A percentile compares a stretch with the other conserved stretches of the same genome.
Evolutionary conservation across 2,888 invertebrate species (phyloP).

Genomic region (Orthosia gothica): DNA sequence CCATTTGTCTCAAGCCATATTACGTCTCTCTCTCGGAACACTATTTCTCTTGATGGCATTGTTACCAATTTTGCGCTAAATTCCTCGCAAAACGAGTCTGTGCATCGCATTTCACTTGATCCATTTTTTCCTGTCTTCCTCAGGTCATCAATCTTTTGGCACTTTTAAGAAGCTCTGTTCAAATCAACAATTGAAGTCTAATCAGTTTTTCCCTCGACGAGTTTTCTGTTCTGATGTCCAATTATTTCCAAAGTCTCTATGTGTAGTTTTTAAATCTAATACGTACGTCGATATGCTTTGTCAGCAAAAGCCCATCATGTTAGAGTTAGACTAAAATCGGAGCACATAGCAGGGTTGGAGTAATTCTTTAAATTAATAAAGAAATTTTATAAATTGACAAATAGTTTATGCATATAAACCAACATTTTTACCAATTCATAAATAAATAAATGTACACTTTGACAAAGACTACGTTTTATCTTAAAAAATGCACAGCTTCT

Average conservation of each 20-base stretch:
- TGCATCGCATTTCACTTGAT: constrained; percentile 49
- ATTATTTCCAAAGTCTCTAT: constrained; percentile 25
- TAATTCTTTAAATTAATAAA: too few relatives aligned
- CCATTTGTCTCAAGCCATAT: too few relatives aligned
- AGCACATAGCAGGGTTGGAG: too few relatives aligned
- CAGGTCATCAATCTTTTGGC: constrained; percentile 57
- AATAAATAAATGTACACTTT: too few relatives aligned
- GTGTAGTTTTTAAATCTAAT: background rate
- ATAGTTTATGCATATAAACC: too few relatives aligned
- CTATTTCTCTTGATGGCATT: background rate
- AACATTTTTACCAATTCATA: background rate
- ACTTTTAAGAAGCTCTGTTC: constrained; percentile 49
- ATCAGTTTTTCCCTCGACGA: constrained; percentile 38
- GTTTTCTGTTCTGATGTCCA: constrained; percentile 31
- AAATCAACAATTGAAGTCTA: constrained; percentile 60
- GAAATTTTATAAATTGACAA: too few relatives aligned
- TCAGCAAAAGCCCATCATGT: too few relatives aligned
- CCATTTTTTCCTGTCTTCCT: constrained; percentile 41
- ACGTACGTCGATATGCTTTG: too few relatives aligned
- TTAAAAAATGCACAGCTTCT: background rate
- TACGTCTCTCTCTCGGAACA: too few relatives aligned
- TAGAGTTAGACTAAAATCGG: too few relatives aligned
- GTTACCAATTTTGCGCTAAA: constrained; percentile 10
- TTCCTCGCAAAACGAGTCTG: constrained; percentile 8
- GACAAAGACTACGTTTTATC: too few relatives aligned